Evolutionary conservation across 2,888 invertebrate genomes (phyloP), one percentile per base, ranked within the genome.

Genomic region (Cheilosia vernalis): DNA sequence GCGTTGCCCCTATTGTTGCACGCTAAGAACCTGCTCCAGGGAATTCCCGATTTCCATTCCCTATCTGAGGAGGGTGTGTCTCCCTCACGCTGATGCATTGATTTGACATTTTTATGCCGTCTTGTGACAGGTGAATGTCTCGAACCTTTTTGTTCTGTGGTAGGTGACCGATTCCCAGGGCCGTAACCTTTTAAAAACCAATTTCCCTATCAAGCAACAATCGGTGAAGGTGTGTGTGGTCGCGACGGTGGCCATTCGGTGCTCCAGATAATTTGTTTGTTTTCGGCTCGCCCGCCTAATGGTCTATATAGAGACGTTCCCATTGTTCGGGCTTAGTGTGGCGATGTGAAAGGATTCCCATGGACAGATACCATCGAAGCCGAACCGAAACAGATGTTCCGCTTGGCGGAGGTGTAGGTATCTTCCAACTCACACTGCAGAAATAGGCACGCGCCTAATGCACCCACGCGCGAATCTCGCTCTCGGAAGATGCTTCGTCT

Each of bases 251-350:
- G 78, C 78, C 83, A 55, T 79, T 79, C 83, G 19, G 15, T 83
- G 83, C 78, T 83, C 78, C 67, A 79, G 79, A 79, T 83, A 83
- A 83, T 78, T 83, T 83, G 83, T 82, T 66, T 69, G 81, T 69
- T 69, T 40, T 55, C 37, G 10, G 40, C 51, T 60, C 53, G 13
- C 27, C 58, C 49, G 21, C 42, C 63, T 27, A 24, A 37, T 19
- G 19, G 19, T 2, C 10, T 53, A n/a, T 55, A 61, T 72, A 66
- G 58, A 72, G 73, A 74, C 49, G 69, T 67, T 74, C 40, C 58
- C 63, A 76, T 81, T 81, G 69, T 76, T 67, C 42, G 42, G 33
- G 37, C 37, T 4, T 56, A 69, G 9, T 27, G 19, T 17, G 21
- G 37, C 27, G 17, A 73, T 58, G 66, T 80, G 74, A 81, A 81